Conservation (phyloP, 2,113 vertebrate species). For the Passerina amoena region DNA sequence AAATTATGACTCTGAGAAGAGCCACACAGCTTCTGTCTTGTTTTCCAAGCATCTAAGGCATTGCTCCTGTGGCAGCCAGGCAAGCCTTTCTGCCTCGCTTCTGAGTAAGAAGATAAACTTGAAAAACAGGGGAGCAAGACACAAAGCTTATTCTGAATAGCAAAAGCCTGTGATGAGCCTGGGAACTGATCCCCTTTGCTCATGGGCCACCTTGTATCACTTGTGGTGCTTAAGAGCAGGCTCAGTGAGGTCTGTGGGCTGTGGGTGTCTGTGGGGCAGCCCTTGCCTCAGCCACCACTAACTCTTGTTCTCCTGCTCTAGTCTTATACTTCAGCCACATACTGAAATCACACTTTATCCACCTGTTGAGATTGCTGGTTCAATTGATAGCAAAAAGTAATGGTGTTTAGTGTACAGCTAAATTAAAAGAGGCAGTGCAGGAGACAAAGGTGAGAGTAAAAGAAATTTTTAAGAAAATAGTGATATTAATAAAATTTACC, state of each 20-base stretch:
- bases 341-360: background rate
- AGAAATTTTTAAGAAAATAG: rapidly evolving
- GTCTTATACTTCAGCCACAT: background rate
- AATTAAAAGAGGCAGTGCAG: background rate
- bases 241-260: rapidly evolving
- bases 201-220: background rate
- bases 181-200: background rate
- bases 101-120: background rate
- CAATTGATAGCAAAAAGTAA: background rate
- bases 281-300: rapidly evolving
- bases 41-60: background rate
- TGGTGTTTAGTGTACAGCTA: background rate
- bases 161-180: background rate
- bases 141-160: background rate
- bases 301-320: background rate
- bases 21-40: background rate
- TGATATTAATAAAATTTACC: conserved; percentile 59
- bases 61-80: background rate
- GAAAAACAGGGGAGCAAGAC: background rate
- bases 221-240: background rate
- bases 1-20: background rate
- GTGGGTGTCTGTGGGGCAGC: background rate
- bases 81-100: background rate
- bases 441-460: background rate
- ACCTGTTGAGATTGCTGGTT: background rate